phyloP scores from a whole-genome alignment of 2,888 invertebrate genomes.

The Heliconius hortense region DNA sequence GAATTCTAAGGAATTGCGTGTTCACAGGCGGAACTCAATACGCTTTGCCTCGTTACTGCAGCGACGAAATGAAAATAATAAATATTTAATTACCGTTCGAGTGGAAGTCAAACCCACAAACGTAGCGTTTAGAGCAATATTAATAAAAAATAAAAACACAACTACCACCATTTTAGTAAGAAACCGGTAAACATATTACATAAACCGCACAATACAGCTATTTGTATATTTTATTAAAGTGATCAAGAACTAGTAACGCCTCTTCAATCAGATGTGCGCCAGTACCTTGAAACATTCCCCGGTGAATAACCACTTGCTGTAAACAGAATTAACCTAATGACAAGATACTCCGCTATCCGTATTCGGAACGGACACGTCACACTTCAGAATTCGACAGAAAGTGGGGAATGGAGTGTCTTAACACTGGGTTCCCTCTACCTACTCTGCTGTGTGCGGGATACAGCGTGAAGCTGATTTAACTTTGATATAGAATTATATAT shows the following conservation, averaged over 20 bases:
- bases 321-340: background rate
- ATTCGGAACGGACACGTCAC: background rate
- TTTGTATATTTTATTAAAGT: slow-evolving; percentile 15
- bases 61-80: no score
- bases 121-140: no score
- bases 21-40: background rate
- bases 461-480: no score
- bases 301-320: slow-evolving; percentile 2
- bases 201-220: background rate
- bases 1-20: no score
- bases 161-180: background rate
- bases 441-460: no score
- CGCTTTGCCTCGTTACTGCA: background rate
- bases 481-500: no score
- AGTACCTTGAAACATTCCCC: slow-evolving; percentile 14
- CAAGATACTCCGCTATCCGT: background rate
- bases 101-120: no score
- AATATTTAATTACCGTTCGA: no score
- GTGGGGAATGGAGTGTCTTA: no score
- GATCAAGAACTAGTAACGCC: slow-evolving; percentile 16
- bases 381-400: no score
- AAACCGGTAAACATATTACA: background rate
- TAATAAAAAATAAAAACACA: no score
- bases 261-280: slow-evolving; percentile 19
- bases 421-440: no score